A percentile compares a stretch with the other conserved stretches of the same genome.
phyloP scores from a whole-genome alignment of 2,797 vertebrate species.

The Enteromius treurensis region DNA sequence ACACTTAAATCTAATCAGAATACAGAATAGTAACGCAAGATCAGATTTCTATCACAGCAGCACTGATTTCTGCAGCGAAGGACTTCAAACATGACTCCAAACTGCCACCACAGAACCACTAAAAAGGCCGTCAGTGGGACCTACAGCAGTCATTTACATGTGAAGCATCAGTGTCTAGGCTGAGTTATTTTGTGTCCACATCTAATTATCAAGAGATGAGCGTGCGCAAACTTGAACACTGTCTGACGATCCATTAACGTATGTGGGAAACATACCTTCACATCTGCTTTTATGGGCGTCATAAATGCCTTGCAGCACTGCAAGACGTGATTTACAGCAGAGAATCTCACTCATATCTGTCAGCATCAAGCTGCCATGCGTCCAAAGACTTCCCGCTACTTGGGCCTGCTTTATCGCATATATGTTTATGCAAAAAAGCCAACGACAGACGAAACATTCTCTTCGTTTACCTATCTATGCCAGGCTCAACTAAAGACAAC shows the following conservation, averaged over 20 bases:
- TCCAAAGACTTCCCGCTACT: neutral
- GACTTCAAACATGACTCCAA: neutral
- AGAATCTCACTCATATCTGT: constrained; percentile 57
- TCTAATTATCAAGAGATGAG: constrained; percentile 71
- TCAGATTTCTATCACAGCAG: constrained; percentile 23
- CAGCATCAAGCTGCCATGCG: constrained; percentile 33
- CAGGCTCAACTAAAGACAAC: neutral
- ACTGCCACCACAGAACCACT: neutral
- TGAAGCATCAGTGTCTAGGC: constrained; percentile 62
- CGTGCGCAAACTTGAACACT: constrained; percentile 71
- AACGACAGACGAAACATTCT: neutral
- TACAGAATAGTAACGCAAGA: constrained; percentile 38
- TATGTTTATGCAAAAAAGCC: neutral
- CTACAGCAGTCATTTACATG: constrained; percentile 35
- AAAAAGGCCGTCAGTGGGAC: constrained; percentile 10
- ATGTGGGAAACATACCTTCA: constrained; percentile 76
- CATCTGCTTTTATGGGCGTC: constrained; percentile 77
- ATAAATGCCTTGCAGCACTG: constrained; percentile 72
- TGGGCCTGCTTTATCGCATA: neutral
- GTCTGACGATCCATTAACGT: constrained; percentile 66
- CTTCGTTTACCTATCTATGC: neutral
- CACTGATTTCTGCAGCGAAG: neutral
- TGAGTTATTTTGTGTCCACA: constrained; percentile 53
- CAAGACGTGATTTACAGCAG: constrained; percentile 78
- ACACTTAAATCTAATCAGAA: constrained; percentile 29